Evolutionary conservation across 2,888 invertebrate genomes (phyloP).

Genomic region (Drosophila robusta): DNA sequence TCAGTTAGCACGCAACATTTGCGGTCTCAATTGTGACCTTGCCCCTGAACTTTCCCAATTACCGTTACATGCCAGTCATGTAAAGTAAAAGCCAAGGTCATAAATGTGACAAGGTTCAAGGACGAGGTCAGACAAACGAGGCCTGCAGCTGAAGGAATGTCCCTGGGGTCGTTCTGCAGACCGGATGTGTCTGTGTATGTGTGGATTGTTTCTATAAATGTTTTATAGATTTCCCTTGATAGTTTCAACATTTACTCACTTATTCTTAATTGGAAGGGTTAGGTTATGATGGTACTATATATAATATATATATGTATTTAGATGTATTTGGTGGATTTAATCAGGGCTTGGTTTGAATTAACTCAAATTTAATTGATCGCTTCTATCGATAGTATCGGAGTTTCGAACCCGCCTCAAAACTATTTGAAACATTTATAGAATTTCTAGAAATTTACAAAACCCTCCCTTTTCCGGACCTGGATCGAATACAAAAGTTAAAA

Average conservation of each 20-base stretch:
- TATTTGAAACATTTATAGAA: background rate
- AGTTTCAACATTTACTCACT: background rate
- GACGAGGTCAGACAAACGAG: slow-evolving; percentile 6
- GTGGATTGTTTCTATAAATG: background rate
- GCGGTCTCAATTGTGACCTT: slow-evolving; percentile 35
- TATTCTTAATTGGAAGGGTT: too few species aligned
- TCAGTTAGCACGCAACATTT: slow-evolving; percentile 50
- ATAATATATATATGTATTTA: background rate
- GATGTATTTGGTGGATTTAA: background rate
- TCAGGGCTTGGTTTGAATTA: background rate
- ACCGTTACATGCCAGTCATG: slow-evolving; percentile 36
- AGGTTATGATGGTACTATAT: too few species aligned
- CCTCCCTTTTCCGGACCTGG: too few species aligned
- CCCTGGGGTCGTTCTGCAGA: background rate
- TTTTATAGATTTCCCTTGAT: background rate
- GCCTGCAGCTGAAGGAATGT: background rate
- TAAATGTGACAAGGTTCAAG: slow-evolving; percentile 41
- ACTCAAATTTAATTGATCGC: background rate
- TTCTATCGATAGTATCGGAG: background rate
- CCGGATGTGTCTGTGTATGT: background rate
- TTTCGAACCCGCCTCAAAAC: background rate
- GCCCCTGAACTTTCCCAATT: slow-evolving; percentile 57
- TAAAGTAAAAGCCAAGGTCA: slow-evolving; percentile 24
- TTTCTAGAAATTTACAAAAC: background rate
- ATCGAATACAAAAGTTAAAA: too few species aligned